These are phyloP conservation scores for Endomychus coccineus DNA, from an alignment of 2,888 invertebrate genomes.

Conservation along the genomic window DNA sequence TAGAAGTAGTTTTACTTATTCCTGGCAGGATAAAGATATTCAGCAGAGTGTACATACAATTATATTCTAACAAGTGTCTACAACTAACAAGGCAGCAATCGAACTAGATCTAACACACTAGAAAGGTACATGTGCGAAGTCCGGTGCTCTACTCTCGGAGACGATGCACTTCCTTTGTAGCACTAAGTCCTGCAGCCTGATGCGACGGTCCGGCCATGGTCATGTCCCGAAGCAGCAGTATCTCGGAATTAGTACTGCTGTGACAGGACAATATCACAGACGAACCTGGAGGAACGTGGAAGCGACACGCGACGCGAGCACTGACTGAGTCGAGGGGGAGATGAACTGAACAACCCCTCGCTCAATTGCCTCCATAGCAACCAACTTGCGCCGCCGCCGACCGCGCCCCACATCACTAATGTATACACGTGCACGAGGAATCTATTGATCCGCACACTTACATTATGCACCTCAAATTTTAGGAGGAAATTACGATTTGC, in stretches of 20 bases:
- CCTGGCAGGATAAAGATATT: too few species aligned
- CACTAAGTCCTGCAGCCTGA: constrained; percentile 4
- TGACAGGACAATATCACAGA: constrained; percentile 96
- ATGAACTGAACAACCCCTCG: constrained; percentile 32
- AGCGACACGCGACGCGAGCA: constrained; percentile 42
- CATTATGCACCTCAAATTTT: too few species aligned
- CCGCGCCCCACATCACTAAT: constrained; percentile 45
- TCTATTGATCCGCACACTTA: constrained; percentile 34
- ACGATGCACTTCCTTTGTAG: not conserved
- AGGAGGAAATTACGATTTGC: too few species aligned
- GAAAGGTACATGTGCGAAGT: too few species aligned
- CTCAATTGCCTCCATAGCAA: constrained; percentile 43
- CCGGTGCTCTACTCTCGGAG: too few species aligned
- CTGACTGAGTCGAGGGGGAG: constrained; percentile 49
- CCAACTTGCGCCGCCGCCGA: constrained; percentile 43
- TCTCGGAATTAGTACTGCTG: constrained; percentile 78
- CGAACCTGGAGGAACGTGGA: constrained; percentile 29
- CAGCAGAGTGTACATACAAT: too few species aligned
- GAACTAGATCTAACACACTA: too few species aligned
- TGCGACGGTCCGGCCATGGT: constrained; percentile 49
- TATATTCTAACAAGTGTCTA: too few species aligned
- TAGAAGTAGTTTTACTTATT: too few species aligned
- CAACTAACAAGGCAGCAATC: too few species aligned
- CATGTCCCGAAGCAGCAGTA: constrained; percentile 95
- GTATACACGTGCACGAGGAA: constrained; percentile 39